Evolutionary conservation across 2,888 invertebrate genomes (phyloP).

Genomic region (Dolichopus griseipennis): DNA sequence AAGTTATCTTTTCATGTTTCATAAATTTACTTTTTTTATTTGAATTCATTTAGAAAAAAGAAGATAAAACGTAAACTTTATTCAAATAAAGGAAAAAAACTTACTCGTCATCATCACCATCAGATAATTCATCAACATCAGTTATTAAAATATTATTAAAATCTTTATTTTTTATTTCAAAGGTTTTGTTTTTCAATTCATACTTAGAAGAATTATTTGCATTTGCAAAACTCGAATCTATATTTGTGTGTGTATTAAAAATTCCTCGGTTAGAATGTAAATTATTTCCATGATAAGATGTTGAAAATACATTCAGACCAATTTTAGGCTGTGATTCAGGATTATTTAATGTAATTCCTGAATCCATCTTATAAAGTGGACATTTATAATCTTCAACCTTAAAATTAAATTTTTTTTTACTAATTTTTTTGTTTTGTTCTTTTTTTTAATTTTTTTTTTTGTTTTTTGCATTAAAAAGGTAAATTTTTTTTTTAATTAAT

Average conservation of each 20-base stretch:
- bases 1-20: too few species aligned
- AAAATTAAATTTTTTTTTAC: slow-evolving; percentile 2
- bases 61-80: too few species aligned
- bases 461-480: background rate
- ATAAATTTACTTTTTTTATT: too few species aligned
- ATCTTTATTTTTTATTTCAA: background rate
- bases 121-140: background rate
- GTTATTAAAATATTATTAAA: background rate
- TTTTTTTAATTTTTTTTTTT: background rate
- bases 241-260: background rate
- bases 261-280: background rate
- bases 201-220: background rate
- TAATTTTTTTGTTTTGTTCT: background rate
- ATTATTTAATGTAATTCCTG: background rate
- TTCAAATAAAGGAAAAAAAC: background rate
- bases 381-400: background rate
- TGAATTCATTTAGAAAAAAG: too few species aligned
- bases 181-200: background rate
- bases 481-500: background rate
- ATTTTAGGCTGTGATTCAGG: background rate
- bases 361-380: background rate
- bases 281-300: background rate
- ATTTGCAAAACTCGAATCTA: background rate
- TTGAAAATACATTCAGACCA: background rate
- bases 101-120: background rate